These are phyloP conservation scores for Himalopsyche kuldschensis DNA, from an alignment of 2,888 invertebrate genomes.

Conservation along the genomic window DNA sequence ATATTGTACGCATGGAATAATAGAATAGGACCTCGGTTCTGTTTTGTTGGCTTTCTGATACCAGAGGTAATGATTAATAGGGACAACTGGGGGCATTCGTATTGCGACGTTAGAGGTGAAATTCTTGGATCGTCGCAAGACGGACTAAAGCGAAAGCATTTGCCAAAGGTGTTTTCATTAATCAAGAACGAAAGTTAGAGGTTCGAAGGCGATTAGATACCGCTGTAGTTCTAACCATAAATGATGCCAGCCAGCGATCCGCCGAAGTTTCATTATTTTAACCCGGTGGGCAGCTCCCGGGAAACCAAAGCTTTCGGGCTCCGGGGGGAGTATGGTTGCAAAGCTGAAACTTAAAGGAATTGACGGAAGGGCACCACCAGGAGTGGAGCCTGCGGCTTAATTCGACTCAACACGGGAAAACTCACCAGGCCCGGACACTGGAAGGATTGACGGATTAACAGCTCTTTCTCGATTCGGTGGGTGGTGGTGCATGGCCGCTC, in stretches of 20 bases:
- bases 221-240: constrained; percentile 67
- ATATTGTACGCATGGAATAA: constrained; percentile 65
- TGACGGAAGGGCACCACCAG: constrained; percentile 73
- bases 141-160: constrained; percentile 68
- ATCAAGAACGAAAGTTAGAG: constrained; percentile 70
- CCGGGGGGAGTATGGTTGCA: constrained; percentile 67
- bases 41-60: constrained; percentile 66
- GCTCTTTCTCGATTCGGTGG: too few relatives aligned
- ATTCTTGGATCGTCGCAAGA: constrained; percentile 66
- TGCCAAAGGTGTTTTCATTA: constrained; percentile 70
- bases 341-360: constrained; percentile 65
- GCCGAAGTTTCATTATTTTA: constrained; percentile 59
- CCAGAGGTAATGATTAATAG: constrained; percentile 66
- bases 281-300: constrained; percentile 61
- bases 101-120: constrained; percentile 67
- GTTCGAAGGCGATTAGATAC: constrained; percentile 68
- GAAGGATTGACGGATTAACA: too few relatives aligned
- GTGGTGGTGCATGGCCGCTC: too few relatives aligned
- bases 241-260: constrained; percentile 67
- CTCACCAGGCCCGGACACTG: too few relatives aligned
- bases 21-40: constrained; percentile 66
- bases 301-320: constrained; percentile 67
- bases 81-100: constrained; percentile 66
- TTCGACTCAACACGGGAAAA: constrained; percentile 73
- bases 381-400: constrained; percentile 71